Evolutionary conservation across 92 coral and sea anemone genomes (phyloP), one percentile per base, ranked within the genome.

Genomic region (Phenganax subtilis): DNA sequence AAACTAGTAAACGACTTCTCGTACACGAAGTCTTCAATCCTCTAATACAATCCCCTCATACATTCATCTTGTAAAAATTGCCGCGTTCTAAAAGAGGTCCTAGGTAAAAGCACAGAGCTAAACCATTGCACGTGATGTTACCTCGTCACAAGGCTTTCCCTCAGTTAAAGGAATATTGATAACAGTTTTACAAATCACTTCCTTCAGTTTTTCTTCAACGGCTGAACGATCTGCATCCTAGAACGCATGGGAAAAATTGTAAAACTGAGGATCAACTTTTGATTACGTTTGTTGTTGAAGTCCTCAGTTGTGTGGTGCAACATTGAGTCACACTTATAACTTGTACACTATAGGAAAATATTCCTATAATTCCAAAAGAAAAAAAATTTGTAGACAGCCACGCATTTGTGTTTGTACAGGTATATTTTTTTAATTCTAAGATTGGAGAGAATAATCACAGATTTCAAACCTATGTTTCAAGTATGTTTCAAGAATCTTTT

Each of bases 151-250:
- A 51, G 88, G 76, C 31, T 82, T 68, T 63, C 81, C 87, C 20
- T 91, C 93, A 2, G 93, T 51, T 25, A 96, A 78, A 2, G 97
- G 97, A 56, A 96, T 85, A 51, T 85, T 96, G 25, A 97, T 89
- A 68, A 96, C 93, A 54, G 99, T 96, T 73, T 96, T 92, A 84
- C 99, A 96, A 53, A 96, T 96, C 54, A 96, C 99, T 82, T 96
- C 97, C 47, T 96, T 96, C 55, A 96, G 87, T 76, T 90, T 96
- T 86, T 96, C 99, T 75, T 96, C 94, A 9, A 96, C 91, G 12
- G 92, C 93, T 47, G 83, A 79, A 25, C 83, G 72, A 9, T 79
- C 83, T 12, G 74, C 29, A 10, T 77, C 82, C 82, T 77, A 30
- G 9, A 60, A 75, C 8, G 3, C 11, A 9, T 55, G 16, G 31